These are phyloP conservation scores for Volucella zonaria DNA, from an alignment of 2,888 invertebrate genomes.

Conservation along the genomic window DNA sequence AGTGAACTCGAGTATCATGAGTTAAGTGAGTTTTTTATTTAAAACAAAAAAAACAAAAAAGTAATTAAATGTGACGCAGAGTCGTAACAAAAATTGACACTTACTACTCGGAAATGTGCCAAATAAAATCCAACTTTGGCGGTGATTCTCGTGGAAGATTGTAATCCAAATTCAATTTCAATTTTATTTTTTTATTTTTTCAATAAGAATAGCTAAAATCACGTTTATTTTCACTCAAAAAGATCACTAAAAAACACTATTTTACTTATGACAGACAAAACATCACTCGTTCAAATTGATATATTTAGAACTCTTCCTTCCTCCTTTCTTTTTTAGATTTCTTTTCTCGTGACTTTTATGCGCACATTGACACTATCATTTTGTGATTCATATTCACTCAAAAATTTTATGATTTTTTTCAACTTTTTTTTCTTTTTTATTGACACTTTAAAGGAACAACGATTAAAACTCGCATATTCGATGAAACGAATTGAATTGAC, in stretches of 20 bases:
- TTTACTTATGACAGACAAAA: background rate
- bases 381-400: slow-evolving; percentile 6
- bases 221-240: slow-evolving; percentile 55
- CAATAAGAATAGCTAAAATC: slow-evolving; percentile 7
- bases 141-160: background rate
- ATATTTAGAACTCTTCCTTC: slow-evolving; percentile 47
- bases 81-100: slow-evolving; percentile 7
- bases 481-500: slow-evolving; percentile 53
- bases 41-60: background rate
- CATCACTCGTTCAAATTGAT: slow-evolving; percentile 17
- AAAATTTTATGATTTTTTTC: slow-evolving; percentile 35
- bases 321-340: background rate
- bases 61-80: background rate
- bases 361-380: slow-evolving; percentile 57
- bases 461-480: background rate
- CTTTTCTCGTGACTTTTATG: slow-evolving; percentile 29
- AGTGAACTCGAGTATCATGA: slow-evolving; percentile 3
- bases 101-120: slow-evolving; percentile 38
- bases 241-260: slow-evolving; percentile 24
- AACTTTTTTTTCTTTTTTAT: slow-evolving; percentile 1
- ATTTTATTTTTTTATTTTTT: background rate
- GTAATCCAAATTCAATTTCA: slow-evolving; percentile 44
- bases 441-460: background rate
- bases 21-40: slow-evolving; percentile 29
- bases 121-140: slow-evolving; percentile 60